These are phyloP conservation scores for Thripadectes ignobilis DNA, from an alignment of 2,797 vertebrate genomes.

Conservation along the genomic window DNA sequence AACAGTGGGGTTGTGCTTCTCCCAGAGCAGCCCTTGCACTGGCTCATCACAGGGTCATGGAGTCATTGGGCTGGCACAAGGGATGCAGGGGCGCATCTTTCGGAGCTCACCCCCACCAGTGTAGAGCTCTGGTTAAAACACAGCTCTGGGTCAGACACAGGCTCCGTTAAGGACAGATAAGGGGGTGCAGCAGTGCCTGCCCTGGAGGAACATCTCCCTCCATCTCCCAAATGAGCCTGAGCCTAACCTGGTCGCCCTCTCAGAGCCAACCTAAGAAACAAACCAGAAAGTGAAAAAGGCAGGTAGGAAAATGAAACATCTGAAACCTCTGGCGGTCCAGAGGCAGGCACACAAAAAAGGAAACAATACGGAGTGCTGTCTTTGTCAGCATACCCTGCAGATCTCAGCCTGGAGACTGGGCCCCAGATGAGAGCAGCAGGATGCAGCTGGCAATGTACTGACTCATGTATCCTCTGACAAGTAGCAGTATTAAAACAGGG, in stretches of 20 bases:
- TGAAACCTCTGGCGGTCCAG: accelerated
- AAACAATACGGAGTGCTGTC: not conserved
- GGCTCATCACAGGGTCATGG: accelerated
- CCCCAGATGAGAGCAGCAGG: constrained; percentile 44
- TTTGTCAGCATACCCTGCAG: not conserved
- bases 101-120: accelerated
- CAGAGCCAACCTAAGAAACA: not conserved
- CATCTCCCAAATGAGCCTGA: not conserved
- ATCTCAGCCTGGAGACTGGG: constrained; percentile 15
- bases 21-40: not conserved
- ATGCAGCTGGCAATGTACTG: constrained; percentile 35
- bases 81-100: not conserved
- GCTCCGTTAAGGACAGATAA: accelerated
- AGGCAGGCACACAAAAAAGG: not conserved
- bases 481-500: constrained; percentile 53
- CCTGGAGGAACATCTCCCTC: not conserved
- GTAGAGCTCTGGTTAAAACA: not conserved
- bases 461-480: constrained; percentile 59
- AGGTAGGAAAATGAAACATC: not conserved
- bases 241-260: not conserved
- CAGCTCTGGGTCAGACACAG: not conserved
- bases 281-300: not conserved
- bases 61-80: not conserved
- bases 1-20: not conserved
- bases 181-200: not conserved